These are phyloP conservation scores for Hydraecia micacea DNA, from an alignment of 2,888 invertebrate genomes.

Conservation along the genomic window DNA sequence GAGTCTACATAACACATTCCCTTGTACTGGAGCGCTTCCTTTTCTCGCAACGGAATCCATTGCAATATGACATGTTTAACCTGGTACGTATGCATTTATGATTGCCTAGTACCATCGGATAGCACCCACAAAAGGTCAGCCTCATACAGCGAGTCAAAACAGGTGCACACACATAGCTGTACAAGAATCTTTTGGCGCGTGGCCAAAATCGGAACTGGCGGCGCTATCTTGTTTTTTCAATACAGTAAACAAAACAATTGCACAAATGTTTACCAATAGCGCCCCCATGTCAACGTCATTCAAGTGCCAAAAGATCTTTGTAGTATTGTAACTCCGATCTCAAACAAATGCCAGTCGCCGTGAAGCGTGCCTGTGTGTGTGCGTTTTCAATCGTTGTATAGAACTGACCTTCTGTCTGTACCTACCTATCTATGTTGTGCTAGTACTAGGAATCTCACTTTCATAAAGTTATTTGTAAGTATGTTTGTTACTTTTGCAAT, in stretches of 20 bases:
- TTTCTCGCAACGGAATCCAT: conserved; percentile 50
- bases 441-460: conserved; percentile 17
- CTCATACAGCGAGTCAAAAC: background rate
- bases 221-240: background rate
- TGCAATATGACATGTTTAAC: conserved; percentile 51
- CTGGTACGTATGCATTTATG: conserved; percentile 45
- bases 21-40: conserved; percentile 41
- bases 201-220: background rate
- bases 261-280: background rate
- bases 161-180: background rate
- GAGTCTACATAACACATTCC: conserved; percentile 57
- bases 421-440: background rate
- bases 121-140: background rate
- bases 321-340: background rate
- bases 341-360: background rate
- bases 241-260: background rate
- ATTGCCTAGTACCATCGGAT: background rate
- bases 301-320: background rate
- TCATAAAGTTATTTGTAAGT: conserved; percentile 13
- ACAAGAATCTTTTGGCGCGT: background rate
- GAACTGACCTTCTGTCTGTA: background rate
- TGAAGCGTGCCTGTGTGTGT: background rate
- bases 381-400: background rate
- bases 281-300: background rate
- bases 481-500: conserved; percentile 15